Base-by-base conservation (phyloP, 2,113 vertebrate species). In the Carollia perspicillata region DNA sequence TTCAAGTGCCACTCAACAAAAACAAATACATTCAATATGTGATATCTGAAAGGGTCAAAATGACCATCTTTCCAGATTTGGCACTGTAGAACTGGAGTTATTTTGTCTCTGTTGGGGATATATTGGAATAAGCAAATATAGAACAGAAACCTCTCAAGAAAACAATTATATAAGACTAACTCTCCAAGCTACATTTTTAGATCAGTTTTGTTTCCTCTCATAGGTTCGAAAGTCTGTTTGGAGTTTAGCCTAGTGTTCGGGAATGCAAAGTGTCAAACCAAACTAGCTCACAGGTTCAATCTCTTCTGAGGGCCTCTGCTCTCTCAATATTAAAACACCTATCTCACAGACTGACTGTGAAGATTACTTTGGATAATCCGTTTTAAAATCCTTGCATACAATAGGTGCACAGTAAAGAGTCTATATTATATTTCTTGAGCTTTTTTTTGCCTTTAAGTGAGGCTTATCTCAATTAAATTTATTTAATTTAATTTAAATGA, bases 401-500 rank as follows among this genome's bases (percentile, higher is more conserved):
- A 51, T 11, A 49, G n/a, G 12, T 84, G 2, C 42, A 79, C 8
- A 42, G 63, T 80, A 92, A 81, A 35, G 4, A 72, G 17, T 44
- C 78, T 30, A 22, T 9, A 91, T 83, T 75, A 66, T 42, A 58
- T 5, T 58, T 85, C 18, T 20, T 55, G 47, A 60, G 40, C 11
- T 83, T 47, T 90, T 55, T 65, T 92, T 72, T 9, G 2, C n/a
- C 10, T 23, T 75, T 89, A 49, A 69, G 11, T 58, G 7, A 86
- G 4, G 26, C 0, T 37, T 83, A 93, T 53, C 60, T 69, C 66
- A 65, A 42, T 84, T 95, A 47, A 95, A 69, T 83, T 71, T 68
- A 93, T 90, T 90, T 90, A 84, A 49, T 49, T 95, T 5, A 60
- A 60, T 6, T 80, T 96, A 81, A 91, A 55, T 93, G 87, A n/a